These are phyloP conservation scores for Etheostoma spectabile DNA, from an alignment of 2,113 vertebrate species.

Conservation along the genomic window DNA sequence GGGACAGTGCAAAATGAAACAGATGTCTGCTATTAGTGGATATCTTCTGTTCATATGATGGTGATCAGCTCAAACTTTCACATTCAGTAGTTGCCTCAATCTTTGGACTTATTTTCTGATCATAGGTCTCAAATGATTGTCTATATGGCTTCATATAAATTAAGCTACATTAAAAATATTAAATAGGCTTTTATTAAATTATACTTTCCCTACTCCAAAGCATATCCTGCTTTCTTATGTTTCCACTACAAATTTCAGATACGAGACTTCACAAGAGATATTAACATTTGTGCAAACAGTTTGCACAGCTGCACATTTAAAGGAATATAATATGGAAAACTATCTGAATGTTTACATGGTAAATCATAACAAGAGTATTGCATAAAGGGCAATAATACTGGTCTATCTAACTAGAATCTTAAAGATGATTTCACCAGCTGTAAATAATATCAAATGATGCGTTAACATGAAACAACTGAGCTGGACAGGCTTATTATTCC, in stretches of 20 bases:
- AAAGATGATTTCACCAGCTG: constrained; percentile 28
- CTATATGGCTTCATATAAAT: constrained; percentile 72
- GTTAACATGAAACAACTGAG: neutral
- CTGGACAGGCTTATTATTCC: constrained; percentile 1
- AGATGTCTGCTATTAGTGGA: neutral
- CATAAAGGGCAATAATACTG: constrained; percentile 70
- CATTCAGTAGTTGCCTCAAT: constrained; percentile 71
- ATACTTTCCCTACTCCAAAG: constrained; percentile 29
- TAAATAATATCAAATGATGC: neutral
- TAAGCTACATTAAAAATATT: constrained; percentile 44
- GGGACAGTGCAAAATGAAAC: constrained; percentile 30
- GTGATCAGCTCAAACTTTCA: constrained; percentile 48
- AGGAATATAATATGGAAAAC: constrained; percentile 7
- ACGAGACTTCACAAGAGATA: constrained; percentile 36
- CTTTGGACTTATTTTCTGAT: constrained; percentile 63
- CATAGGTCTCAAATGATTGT: constrained; percentile 66
- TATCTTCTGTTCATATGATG: constrained; percentile 24
- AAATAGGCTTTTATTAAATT: constrained; percentile 53
- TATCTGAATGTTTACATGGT: constrained; percentile 78
- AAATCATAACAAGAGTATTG: constrained; percentile 73
- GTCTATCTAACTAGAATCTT: constrained; percentile 32
- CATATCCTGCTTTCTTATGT: constrained; percentile 11
- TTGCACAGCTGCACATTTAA: constrained; percentile 27
- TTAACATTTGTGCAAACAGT: constrained; percentile 51
- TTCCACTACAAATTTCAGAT: constrained; percentile 17